Evolutionary conservation across 1,140 invertebrate genomes (phyloP).

Genomic region (Drosophila dunni): DNA sequence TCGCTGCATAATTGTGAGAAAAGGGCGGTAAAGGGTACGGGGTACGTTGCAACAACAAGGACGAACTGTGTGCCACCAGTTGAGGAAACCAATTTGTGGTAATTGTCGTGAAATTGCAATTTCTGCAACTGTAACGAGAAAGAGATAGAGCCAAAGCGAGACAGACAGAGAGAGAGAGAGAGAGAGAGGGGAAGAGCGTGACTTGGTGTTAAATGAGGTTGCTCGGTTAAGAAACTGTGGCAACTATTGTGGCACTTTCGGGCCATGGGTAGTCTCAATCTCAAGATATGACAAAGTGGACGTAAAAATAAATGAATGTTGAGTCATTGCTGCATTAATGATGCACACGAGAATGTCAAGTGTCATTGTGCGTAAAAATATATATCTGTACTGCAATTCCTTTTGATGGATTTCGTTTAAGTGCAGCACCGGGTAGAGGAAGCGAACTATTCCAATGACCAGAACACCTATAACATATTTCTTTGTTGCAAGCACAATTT

Average conservation of each 20-base stretch:
- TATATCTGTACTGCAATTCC: neutral
- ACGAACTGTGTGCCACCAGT: conserved; percentile 66
- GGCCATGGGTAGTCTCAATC: conserved; percentile 4
- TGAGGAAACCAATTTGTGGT: conserved; percentile 82
- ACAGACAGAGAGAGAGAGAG: conserved; percentile 4
- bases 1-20: conserved; percentile 69
- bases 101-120: conserved; percentile 82
- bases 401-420: conserved; percentile 4
- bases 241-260: neutral
- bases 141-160: conserved; percentile 34
- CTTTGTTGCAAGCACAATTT: conserved; percentile 52
- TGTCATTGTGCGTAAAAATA: conserved; percentile 12
- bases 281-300: conserved; percentile 34
- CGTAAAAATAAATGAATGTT: conserved; percentile 31
- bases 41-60: conserved; percentile 37
- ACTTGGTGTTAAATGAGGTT: conserved; percentile 37
- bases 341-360: conserved; percentile 25
- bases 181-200: conserved; percentile 7
- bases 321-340: conserved; percentile 30
- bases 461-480: conserved; percentile 4
- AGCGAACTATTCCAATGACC: conserved; percentile 30
- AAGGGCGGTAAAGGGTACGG: conserved; percentile 22
- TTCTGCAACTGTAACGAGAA: conserved; percentile 72
- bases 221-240: conserved; percentile 30
- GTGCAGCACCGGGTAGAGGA: neutral